phyloP scores from a whole-genome alignment of 2,797 vertebrate genomes.

The Catharus ustulatus region DNA sequence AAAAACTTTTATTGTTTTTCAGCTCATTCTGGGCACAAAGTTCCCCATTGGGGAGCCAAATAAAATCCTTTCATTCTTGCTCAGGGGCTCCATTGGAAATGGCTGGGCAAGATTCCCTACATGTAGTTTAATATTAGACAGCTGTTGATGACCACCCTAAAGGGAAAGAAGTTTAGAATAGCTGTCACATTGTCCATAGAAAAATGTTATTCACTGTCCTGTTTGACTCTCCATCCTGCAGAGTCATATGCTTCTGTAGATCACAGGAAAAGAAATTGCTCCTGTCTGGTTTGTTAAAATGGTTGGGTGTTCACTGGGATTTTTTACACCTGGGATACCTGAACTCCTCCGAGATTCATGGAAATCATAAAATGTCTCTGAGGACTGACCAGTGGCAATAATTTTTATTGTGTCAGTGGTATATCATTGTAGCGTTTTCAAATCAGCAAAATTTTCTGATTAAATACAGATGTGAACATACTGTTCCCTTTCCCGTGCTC shows the following conservation, averaged over 20 bases:
- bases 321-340: not conserved
- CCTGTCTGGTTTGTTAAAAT: not conserved
- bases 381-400: not conserved
- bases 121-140: not conserved
- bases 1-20: conserved; percentile 36
- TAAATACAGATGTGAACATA: conserved; percentile 3
- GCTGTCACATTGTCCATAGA: not conserved
- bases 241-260: not conserved
- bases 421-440: not conserved
- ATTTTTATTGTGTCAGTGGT: not conserved
- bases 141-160: not conserved
- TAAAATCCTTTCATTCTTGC: conserved; percentile 21
- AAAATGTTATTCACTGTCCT: not conserved
- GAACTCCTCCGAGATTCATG: not conserved
- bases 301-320: accelerated
- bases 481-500: not conserved
- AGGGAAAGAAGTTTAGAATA: not conserved
- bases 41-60: not conserved
- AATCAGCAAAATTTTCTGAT: not conserved
- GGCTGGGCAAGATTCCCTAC: not conserved
- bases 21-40: conserved; percentile 23
- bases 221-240: not conserved
- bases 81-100: not conserved
- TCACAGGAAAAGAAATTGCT: not conserved
- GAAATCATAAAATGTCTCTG: not conserved